These are phyloP conservation scores for Epinephelus awoara DNA, from an alignment of 2,797 vertebrate species.

Conservation along the genomic window DNA sequence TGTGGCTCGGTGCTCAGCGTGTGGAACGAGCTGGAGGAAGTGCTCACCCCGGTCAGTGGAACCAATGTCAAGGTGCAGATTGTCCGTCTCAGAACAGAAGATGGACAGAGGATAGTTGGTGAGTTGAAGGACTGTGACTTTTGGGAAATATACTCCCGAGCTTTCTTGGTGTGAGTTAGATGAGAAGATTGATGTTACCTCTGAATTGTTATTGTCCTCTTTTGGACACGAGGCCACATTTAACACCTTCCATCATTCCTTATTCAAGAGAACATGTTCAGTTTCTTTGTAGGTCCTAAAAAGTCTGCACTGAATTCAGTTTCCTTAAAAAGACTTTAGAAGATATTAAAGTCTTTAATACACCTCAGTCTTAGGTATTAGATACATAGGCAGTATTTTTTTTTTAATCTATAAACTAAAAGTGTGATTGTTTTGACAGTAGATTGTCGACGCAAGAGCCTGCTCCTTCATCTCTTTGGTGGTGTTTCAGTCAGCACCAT, in stretches of 20 bases:
- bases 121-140: slow-evolving; percentile 52
- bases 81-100: slow-evolving; percentile 95
- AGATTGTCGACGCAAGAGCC: too few species aligned
- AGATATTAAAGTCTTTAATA: too few species aligned
- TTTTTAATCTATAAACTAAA: too few species aligned
- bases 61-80: slow-evolving; percentile 99
- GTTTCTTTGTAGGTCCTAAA: too few species aligned
- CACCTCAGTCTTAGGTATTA: too few species aligned
- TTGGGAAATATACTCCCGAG: background rate
- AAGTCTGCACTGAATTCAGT: background rate
- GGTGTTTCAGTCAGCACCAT: too few species aligned
- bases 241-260: background rate
- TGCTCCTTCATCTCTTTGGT: too few species aligned
- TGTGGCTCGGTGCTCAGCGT: slow-evolving; percentile 98
- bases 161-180: background rate
- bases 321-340: background rate
- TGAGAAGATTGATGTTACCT: background rate
- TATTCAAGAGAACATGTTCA: background rate
- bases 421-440: too few species aligned
- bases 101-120: slow-evolving; percentile 98
- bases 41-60: slow-evolving; percentile 95
- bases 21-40: slow-evolving; percentile 98
- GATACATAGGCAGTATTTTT: too few species aligned
- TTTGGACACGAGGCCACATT: too few species aligned
- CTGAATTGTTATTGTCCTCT: background rate